Base-by-base conservation (phyloP, 2,888 invertebrate genomes). In the Tenodera sinensis region DNA sequence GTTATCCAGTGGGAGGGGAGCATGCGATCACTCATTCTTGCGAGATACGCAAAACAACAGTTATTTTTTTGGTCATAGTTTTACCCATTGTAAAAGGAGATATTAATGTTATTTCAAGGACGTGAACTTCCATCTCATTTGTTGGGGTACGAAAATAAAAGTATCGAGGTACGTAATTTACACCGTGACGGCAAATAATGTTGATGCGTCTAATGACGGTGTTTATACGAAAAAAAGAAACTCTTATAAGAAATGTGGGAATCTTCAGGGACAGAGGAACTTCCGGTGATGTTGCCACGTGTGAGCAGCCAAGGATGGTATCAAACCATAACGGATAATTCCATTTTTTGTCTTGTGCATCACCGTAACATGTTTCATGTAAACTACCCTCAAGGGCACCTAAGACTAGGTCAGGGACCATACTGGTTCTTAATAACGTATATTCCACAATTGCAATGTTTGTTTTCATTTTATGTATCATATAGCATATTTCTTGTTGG, bases 51-150 rank as follows among this genome's bases (percentile, higher is more conserved):
- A 87, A 34, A 30, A 54, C 42, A 84, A 30, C 81, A 34, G 82
- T 82, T 87, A 42, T 82, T 34, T 87, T 87, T 86, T 87, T 83
- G 30, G 83, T 71, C 83, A 83, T 87, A 81, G 83, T 87, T 20
- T n/a, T 87, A 8, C 87, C 47, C 47, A 42, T 82, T 87, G 34
- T 83, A 28, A 82, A 83, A 12, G 30, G 87, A 87, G 4, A 15
- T 85, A 42, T 42, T 42, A 85, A 54, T 3, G 54, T 54, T 4
- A 15, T 27, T 28, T 71, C 87, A 87, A 87, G 87, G 87, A 87
- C 83, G 12, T 34, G 54, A 71, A 71, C 54, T 71, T 71, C 15
- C 54, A 15, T 71, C 42, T 42, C 42, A 42, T 42, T 42, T 42
- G 42, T 42, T 42, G 9, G 42, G 42, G 20, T 71, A 71, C 15